Evolutionary conservation across 2,888 invertebrate genomes (phyloP).

Genomic region (Scaptomyza reducta): DNA sequence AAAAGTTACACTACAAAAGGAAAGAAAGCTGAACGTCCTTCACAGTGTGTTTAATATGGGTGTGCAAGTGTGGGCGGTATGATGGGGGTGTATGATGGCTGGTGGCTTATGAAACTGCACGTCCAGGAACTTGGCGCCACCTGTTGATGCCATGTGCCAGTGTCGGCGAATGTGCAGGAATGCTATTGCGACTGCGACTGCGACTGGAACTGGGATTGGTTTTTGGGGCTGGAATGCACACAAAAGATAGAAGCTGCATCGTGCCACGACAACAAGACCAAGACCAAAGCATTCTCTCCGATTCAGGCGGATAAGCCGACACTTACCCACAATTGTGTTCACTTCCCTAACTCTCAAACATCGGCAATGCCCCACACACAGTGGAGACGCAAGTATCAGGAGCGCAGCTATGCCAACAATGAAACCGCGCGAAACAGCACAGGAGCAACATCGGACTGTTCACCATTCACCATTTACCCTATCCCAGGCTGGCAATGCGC

Average conservation of each 20-base stretch:
- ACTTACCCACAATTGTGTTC: background rate
- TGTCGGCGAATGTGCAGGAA: background rate
- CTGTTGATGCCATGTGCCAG: slow-evolving; percentile 50
- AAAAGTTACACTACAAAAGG: slow-evolving; percentile 66
- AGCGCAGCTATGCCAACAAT: slow-evolving; percentile 31
- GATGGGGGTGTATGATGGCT: background rate
- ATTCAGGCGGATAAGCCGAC: slow-evolving; percentile 4
- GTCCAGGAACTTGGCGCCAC: slow-evolving; percentile 67
- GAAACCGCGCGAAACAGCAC: slow-evolving; percentile 1
- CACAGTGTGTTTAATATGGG: slow-evolving; percentile 36
- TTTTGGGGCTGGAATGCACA: slow-evolving; percentile 18
- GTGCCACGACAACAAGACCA: slow-evolving; percentile 45
- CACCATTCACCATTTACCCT: background rate
- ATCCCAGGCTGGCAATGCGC: background rate
- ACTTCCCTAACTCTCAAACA: slow-evolving; percentile 6
- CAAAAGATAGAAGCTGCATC: slow-evolving; percentile 55
- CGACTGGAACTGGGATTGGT: slow-evolving; percentile 1
- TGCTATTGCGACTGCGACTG: background rate
- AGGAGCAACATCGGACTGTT: slow-evolving; percentile 9
- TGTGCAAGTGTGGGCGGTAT: slow-evolving; percentile 7
- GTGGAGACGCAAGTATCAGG: slow-evolving; percentile 35
- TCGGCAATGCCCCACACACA: background rate
- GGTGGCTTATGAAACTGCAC: slow-evolving; percentile 44
- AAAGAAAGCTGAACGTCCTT: slow-evolving; percentile 72
- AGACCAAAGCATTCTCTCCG: slow-evolving; percentile 34